Base-by-base conservation (phyloP, 2,888 invertebrate species). In the Eupithecia exiguata region DNA sequence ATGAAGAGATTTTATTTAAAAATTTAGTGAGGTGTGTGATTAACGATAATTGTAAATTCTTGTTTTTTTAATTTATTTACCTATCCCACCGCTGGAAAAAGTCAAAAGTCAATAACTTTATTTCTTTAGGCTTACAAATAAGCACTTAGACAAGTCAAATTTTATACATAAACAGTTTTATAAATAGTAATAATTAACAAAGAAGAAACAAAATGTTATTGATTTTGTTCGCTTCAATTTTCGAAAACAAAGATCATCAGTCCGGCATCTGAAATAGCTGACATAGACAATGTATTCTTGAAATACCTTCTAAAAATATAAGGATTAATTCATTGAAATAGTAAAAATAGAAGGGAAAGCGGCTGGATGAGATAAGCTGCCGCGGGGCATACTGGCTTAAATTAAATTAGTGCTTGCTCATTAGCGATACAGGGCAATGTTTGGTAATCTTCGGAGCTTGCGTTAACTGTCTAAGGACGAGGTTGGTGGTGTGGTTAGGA, bases 391-490 rank as follows among this genome's bases (percentile, higher is more conserved):
- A 90, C 89, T 86, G 83, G 83, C 85, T 89, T 86, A 86, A 88
- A 88, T 87, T 86, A 91, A 90, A 91, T 91, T 89, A 89, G 87
- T 87, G 85, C 81, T 84, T 79, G 84, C 86, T 88, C 88, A 89
- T 90, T 88, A 89, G 85, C 79, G 77, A 78, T 74, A 74, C 72
- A 21, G 43, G 38, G 43, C 70, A 49, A 70, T 65, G 49, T 49
- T 46, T 65, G 35, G 35, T 53, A 70, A 65, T 38, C 65, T 70
- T 65, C 12, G 65, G 40, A 65, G 65, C 38, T 38, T 21, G 38
- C n/a, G 65, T 14, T 21, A 38, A 25, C 40, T 65, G 40, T 65
- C 12, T 40, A 3, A 10, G 14, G 1, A 53, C 21, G 65, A 40
- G 14, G 10, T 38, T 40, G 65, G 38, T 21, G 63, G 30, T n/a